These are phyloP conservation scores for Etheostoma nigrum DNA, from an alignment of 2,797 vertebrate species.

Conservation along the genomic window DNA sequence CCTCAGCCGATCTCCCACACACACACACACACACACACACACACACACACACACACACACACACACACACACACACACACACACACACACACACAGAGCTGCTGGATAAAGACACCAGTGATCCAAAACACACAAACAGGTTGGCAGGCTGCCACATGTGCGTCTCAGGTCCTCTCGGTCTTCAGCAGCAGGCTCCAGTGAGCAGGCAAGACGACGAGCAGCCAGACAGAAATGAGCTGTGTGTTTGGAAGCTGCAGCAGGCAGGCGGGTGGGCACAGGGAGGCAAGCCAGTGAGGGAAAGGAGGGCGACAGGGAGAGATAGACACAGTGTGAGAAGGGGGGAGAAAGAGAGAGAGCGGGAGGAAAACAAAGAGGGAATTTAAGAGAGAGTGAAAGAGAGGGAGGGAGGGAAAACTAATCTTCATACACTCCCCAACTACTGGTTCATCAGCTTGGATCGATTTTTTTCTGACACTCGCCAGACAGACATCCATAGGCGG, in stretches of 20 bases:
- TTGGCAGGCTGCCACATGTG: conserved; percentile 74
- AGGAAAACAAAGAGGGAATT: conserved; percentile 2
- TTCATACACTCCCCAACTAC: conserved; percentile 70
- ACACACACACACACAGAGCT: conserved; percentile 8
- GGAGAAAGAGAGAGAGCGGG: background rate
- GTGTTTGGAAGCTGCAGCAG: conserved; percentile 69
- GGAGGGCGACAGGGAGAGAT: conserved; percentile 21
- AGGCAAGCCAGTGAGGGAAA: conserved; percentile 32
- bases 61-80: conserved; percentile 9
- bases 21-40: conserved; percentile 4
- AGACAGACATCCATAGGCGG: conserved; percentile 61
- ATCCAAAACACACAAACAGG: conserved; percentile 75
- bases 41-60: conserved; percentile 7
- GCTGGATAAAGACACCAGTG: conserved; percentile 76
- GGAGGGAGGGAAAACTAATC: conserved; percentile 44
- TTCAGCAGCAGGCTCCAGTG: conserved; percentile 65
- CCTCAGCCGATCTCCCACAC: conserved; percentile 38
- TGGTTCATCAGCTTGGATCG: conserved; percentile 74
- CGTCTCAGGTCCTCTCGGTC: conserved; percentile 72
- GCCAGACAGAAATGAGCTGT: conserved; percentile 73
- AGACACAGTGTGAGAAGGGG: background rate
- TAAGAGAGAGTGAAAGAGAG: background rate
- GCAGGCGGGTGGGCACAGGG: conserved; percentile 32
- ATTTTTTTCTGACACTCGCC: conserved; percentile 66
- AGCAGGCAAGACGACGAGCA: conserved; percentile 59